phyloP scores from a whole-genome alignment of 1,140 invertebrate genomes.

The Nasonia giraulti region DNA sequence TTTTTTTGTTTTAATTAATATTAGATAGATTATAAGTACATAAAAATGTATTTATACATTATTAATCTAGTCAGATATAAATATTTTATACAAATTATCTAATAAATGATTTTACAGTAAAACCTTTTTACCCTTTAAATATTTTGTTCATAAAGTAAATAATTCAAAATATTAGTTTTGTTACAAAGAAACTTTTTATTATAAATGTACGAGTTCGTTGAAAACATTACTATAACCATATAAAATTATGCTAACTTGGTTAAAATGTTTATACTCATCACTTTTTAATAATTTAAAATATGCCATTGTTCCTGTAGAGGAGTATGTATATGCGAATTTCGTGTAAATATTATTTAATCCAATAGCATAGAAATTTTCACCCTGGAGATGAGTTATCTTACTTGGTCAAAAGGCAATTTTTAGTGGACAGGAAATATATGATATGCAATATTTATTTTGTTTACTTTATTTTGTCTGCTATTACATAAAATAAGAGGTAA shows the following conservation, averaged over 20 bases:
- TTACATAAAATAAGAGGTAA: slow-evolving; percentile 34
- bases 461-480: slow-evolving; percentile 38
- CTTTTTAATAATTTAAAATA: neutral
- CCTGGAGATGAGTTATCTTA: neutral
- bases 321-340: neutral
- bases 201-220: neutral
- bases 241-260: too few species aligned
- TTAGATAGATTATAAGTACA: too few species aligned
- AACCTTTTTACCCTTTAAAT: neutral
- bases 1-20: too few species aligned
- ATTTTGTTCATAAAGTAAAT: too few species aligned
- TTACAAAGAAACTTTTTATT: neutral
- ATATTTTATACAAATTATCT: too few species aligned
- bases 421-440: slow-evolving; percentile 15
- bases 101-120: too few species aligned
- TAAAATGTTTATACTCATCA: neutral
- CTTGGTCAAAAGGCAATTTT: neutral
- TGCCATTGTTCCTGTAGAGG: neutral
- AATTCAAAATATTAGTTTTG: too few species aligned
- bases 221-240: too few species aligned
- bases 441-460: slow-evolving; percentile 8
- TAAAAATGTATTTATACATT: too few species aligned
- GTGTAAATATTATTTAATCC: neutral
- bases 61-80: too few species aligned
- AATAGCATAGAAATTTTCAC: neutral